A percentile compares a stretch with the other conserved stretches of the same genome.
These are phyloP conservation scores for Xylota sylvarum DNA, from an alignment of 2,888 invertebrate species.

Conservation along the genomic window DNA sequence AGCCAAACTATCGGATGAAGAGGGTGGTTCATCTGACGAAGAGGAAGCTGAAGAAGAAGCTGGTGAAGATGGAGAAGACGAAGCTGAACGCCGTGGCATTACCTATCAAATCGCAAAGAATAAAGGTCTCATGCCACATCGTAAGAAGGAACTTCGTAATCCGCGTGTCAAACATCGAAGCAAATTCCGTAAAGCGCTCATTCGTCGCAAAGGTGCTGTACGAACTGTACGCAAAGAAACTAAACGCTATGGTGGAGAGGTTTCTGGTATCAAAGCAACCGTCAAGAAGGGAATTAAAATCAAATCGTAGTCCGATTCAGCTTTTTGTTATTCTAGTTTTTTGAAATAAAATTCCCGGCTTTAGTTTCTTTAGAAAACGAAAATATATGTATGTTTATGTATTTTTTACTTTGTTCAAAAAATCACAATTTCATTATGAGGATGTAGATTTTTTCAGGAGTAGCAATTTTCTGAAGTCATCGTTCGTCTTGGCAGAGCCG, in stretches of 20 bases:
- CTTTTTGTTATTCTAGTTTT: background rate
- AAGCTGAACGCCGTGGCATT: conserved; percentile 90
- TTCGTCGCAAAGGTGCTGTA: conserved; percentile 96
- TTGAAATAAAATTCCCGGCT: conserved; percentile 41
- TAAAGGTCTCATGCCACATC: conserved; percentile 95
- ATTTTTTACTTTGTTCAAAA: conserved; percentile 35
- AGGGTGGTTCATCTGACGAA: conserved; percentile 6
- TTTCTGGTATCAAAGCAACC: conserved; percentile 96
- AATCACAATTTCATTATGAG: conserved; percentile 26
- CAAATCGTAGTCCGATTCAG: conserved; percentile 84
- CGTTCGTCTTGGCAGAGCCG: conserved; percentile 81
- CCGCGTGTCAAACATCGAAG: conserved; percentile 97
- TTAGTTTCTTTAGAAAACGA: conserved; percentile 30
- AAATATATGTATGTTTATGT: conserved; percentile 33
- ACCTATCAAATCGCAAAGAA: conserved; percentile 98
- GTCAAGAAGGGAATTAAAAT: conserved; percentile 96
- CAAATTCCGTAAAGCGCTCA: conserved; percentile 96
- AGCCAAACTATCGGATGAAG: conserved; percentile 81
- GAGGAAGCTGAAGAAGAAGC: conserved; percentile 83
- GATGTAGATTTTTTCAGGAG: conserved; percentile 54
- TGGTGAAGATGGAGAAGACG: conserved; percentile 81
- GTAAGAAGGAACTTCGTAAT: conserved; percentile 96
- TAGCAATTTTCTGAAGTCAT: conserved; percentile 83
- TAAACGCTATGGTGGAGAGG: conserved; percentile 94
- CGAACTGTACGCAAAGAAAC: conserved; percentile 93